These are phyloP conservation scores for Erebia ligea DNA, from an alignment of 2,888 invertebrate species.

Conservation along the genomic window DNA sequence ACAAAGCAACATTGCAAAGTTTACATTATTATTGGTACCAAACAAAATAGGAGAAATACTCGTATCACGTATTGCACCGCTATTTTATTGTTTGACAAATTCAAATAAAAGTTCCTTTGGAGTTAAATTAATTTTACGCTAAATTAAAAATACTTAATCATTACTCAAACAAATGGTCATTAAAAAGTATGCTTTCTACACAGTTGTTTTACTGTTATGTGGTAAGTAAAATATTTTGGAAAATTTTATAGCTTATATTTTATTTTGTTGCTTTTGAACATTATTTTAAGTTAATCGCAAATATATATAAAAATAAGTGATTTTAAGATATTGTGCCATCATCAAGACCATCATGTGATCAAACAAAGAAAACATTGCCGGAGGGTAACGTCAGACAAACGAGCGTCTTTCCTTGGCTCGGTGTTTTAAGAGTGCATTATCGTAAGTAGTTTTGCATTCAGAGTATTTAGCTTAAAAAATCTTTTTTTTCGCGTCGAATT, in stretches of 20 bases:
- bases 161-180: neutral
- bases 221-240: neutral
- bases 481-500: too few relatives aligned
- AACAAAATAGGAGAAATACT: too few relatives aligned
- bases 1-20: neutral
- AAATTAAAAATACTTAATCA: conserved; percentile 15
- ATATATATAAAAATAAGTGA: neutral
- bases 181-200: neutral
- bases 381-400: conserved; percentile 49
- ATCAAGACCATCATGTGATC: conserved; percentile 16
- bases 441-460: conserved; percentile 49
- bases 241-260: too few relatives aligned
- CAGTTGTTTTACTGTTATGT: neutral
- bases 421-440: conserved; percentile 55
- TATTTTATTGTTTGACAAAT: neutral
- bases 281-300: too few relatives aligned
- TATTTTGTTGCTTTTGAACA: too few relatives aligned
- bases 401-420: conserved; percentile 58
- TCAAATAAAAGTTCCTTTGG: neutral
- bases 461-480: too few relatives aligned
- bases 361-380: conserved; percentile 8
- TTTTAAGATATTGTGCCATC: neutral
- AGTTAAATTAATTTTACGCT: conserved; percentile 15
- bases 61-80: neutral
- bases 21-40: neutral